Evolutionary conservation across 1,140 invertebrate genomes (phyloP).

Genomic region (Tetramorium parvispinum): DNA sequence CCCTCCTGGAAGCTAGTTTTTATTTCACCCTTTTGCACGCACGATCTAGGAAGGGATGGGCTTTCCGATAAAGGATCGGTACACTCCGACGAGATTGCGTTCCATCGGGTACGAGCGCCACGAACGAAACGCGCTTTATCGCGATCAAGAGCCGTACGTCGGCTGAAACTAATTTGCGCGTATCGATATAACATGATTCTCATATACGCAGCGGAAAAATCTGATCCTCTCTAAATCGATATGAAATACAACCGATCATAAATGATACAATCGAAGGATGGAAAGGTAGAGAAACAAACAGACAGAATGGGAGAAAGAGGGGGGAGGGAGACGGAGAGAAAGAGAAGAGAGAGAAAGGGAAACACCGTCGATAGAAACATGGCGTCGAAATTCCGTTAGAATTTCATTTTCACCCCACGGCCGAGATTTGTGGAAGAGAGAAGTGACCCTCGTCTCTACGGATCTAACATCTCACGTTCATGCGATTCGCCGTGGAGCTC

Average conservation of each 20-base stretch:
- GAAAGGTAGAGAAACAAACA: not conserved
- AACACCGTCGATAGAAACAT: not conserved
- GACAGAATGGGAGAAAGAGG: not conserved
- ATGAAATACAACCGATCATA: not conserved
- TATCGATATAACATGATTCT: slow-evolving; percentile 9
- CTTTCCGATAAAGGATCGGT: slow-evolving; percentile 64
- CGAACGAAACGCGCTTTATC: slow-evolving; percentile 46
- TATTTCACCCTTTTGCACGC: slow-evolving; percentile 62
- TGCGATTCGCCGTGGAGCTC: not conserved
- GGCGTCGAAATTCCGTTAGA: slow-evolving; percentile 6
- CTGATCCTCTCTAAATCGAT: not conserved
- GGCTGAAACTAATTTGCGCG: slow-evolving; percentile 63
- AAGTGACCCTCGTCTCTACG: slow-evolving; percentile 6
- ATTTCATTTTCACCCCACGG: slow-evolving; percentile 8
- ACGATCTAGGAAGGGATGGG: slow-evolving; percentile 48
- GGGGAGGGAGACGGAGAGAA: not conserved
- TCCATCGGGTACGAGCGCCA: slow-evolving; percentile 27
- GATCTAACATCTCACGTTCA: not conserved
- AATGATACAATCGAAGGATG: not conserved
- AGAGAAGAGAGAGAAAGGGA: not conserved
- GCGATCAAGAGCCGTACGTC: slow-evolving; percentile 16
- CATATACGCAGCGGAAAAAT: not conserved
- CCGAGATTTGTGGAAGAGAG: not conserved
- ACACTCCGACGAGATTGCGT: slow-evolving; percentile 47
- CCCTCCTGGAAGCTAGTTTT: slow-evolving; percentile 38